Percentiles rank a stretch among this genome's conserved stretches.
These are phyloP conservation scores for Sycophila sp. DNA, from an alignment of 1,140 invertebrate genomes.

Conservation along the genomic window DNA sequence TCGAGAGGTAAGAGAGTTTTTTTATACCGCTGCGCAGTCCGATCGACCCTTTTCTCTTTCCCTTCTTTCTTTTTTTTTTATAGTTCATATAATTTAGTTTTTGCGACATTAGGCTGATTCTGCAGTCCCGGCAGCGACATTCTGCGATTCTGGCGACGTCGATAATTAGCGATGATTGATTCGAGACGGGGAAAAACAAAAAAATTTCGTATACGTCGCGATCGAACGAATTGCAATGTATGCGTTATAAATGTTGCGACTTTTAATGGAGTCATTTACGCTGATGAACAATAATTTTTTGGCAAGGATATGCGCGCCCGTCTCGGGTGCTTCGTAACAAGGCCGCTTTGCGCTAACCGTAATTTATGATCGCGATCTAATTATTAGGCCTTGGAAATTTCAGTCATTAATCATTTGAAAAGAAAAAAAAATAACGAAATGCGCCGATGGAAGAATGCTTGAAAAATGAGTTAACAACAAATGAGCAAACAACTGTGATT, in stretches of 20 bases:
- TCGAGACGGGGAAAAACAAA: not conserved
- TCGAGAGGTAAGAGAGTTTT: too few relatives aligned
- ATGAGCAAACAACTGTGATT: not conserved
- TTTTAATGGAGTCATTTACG: not conserved
- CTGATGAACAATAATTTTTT: slow-evolving; percentile 2
- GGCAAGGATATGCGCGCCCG: not conserved
- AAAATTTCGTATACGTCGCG: not conserved
- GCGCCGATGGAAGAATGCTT: not conserved
- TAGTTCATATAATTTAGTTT: too few relatives aligned
- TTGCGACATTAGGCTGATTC: too few relatives aligned
- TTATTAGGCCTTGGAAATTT: not conserved
- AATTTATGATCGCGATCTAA: slow-evolving; percentile 5
- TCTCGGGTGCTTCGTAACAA: not conserved
- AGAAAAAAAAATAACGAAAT: not conserved
- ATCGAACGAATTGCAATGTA: not conserved
- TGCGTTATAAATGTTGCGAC: not conserved
- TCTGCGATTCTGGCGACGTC: too few relatives aligned
- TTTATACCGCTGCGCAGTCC: too few relatives aligned
- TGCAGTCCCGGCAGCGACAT: too few relatives aligned
- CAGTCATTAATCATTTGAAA: slow-evolving; percentile 3
- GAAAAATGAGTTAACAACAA: not conserved
- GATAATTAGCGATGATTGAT: too few relatives aligned
- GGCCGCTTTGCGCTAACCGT: not conserved
- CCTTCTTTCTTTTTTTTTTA: too few relatives aligned
- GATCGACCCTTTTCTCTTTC: too few relatives aligned